Conservation (phyloP, 2,113 vertebrate genomes). For the Girardinichthys multiradiatus region DNA sequence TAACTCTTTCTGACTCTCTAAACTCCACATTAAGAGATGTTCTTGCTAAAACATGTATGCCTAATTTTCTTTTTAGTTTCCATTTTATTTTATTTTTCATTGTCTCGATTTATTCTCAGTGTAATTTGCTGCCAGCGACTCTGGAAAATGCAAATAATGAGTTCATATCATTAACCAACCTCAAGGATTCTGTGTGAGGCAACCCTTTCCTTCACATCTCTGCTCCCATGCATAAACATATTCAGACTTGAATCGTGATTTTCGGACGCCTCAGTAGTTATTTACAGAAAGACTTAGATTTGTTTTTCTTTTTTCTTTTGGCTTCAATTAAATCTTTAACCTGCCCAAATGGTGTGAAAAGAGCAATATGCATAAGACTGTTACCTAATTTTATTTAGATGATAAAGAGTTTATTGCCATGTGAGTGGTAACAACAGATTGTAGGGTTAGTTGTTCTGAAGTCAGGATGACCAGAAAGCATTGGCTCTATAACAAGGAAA, state of each 20-base stretch:
- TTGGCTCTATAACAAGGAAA: no score
- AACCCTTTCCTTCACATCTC: neutral
- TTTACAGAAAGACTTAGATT: neutral
- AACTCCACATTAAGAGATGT: neutral
- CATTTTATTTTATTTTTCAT: neutral
- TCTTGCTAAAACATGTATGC: neutral
- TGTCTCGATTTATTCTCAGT: neutral
- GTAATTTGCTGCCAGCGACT: neutral
- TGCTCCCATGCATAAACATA: neutral
- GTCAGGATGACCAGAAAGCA: no score
- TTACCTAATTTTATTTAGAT: no score
- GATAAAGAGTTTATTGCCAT: no score
- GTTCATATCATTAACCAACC: neutral
- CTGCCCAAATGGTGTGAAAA: no score
- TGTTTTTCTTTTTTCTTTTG: neutral
- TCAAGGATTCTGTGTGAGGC: neutral
- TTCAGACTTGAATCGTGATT: neutral
- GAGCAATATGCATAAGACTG: no score
- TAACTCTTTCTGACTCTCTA: neutral
- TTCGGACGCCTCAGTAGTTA: neutral
- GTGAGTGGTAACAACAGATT: no score
- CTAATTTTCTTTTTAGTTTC: neutral
- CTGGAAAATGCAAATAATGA: neutral
- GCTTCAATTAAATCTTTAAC: no score
- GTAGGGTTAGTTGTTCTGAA: no score